phyloP scores from a whole-genome alignment of 35 echinoderm and acorn worm species.

The Lytechinus pictus region DNA sequence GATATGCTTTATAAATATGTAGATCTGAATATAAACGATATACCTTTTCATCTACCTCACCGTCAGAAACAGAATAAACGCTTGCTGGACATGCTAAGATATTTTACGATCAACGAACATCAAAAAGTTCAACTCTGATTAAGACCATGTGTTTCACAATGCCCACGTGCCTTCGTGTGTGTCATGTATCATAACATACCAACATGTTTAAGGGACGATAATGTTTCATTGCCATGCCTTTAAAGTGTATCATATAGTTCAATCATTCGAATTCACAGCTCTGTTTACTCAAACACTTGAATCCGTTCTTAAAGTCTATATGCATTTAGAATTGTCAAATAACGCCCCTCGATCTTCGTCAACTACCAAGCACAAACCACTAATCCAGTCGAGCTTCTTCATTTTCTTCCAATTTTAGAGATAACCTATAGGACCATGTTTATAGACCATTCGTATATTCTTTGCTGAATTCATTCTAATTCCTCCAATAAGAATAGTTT shows the following conservation, averaged over 20 bases:
- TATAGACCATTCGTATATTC: too few relatives aligned
- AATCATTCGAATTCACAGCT: not conserved
- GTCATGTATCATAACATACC: not conserved
- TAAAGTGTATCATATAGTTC: not conserved
- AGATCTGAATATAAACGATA: too few relatives aligned
- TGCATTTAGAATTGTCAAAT: not conserved
- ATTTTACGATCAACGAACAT: not conserved
- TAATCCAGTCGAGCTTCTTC: not conserved
- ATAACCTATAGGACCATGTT: too few relatives aligned
- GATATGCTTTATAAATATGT: too few relatives aligned
- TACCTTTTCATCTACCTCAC: too few relatives aligned
- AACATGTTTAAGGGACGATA: not conserved
- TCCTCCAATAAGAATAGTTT: too few relatives aligned
- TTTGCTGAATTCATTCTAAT: too few relatives aligned
- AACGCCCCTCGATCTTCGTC: not conserved
- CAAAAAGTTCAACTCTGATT: not conserved
- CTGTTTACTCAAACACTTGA: constrained; percentile 12
- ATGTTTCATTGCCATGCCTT: not conserved
- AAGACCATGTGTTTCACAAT: not conserved
- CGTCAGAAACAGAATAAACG: not conserved
- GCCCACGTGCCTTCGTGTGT: not conserved
- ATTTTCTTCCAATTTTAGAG: too few relatives aligned
- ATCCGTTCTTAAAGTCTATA: not conserved
- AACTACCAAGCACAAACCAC: not conserved
- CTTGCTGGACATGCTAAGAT: not conserved